Evolutionary conservation across 2,888 invertebrate species (phyloP).

Genomic region (Germaria angustata): DNA sequence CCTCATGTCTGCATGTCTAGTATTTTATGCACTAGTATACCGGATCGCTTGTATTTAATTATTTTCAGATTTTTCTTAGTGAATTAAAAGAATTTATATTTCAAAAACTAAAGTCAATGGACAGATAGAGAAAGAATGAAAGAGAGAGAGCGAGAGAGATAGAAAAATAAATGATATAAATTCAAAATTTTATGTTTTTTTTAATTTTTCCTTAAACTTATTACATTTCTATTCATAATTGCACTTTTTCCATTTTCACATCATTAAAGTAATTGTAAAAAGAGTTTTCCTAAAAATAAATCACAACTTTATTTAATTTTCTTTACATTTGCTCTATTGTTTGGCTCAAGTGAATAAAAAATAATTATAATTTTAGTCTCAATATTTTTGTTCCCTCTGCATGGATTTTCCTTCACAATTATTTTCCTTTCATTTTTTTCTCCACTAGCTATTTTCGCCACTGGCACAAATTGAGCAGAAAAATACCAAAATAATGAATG

Average conservation of each 20-base stretch:
- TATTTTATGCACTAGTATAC: no score
- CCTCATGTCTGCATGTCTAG: no score
- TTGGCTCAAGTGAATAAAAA: constrained; percentile 41
- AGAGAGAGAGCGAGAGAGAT: no score
- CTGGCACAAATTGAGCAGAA: constrained; percentile 78
- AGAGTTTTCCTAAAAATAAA: constrained; percentile 8
- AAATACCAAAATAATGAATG: constrained; percentile 77
- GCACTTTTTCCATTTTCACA: constrained; percentile 38
- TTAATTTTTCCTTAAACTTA: no score
- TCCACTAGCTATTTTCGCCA: constrained; percentile 68
- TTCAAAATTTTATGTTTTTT: no score
- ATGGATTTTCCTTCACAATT: not conserved
- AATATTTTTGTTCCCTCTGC: not conserved
- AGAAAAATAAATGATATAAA: no score
- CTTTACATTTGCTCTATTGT: constrained; percentile 34
- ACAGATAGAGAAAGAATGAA: no score
- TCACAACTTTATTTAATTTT: constrained; percentile 42
- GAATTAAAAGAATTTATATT: no score
- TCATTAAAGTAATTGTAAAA: constrained; percentile 47
- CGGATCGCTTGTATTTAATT: no score
- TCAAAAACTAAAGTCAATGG: no score
- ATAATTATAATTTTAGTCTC: constrained; percentile 24
- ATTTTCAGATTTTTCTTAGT: no score
- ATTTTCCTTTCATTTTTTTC: not conserved
- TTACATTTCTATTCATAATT: no score